Evolutionary conservation across 1,140 invertebrate genomes (phyloP).

Genomic region (Rhopalosiphum maidis): DNA sequence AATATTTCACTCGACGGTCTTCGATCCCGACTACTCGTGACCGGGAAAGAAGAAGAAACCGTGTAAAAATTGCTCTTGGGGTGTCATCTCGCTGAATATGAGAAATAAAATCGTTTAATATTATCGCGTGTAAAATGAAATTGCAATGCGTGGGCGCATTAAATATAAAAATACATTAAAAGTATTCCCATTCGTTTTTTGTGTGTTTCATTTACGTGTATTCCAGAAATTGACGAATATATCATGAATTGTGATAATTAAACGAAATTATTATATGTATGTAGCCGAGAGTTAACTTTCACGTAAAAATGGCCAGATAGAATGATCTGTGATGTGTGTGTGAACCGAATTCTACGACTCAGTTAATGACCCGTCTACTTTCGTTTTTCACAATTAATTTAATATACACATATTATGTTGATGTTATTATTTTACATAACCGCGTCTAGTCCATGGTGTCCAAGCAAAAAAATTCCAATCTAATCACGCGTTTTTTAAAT

Average conservation of each 20-base stretch:
- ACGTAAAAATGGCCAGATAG: slow-evolving; percentile 15
- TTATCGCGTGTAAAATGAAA: not conserved
- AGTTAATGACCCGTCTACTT: slow-evolving; percentile 33
- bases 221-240: slow-evolving; percentile 12
- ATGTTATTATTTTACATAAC: slow-evolving; percentile 39
- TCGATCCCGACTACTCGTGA: not conserved
- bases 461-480: not conserved
- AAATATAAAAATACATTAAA: not conserved
- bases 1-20: not conserved
- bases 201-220: not conserved
- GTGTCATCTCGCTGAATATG: not conserved
- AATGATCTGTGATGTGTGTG: slow-evolving; percentile 31
- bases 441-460: not conserved
- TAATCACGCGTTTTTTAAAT: not conserved
- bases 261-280: slow-evolving; percentile 26
- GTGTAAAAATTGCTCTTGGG: not conserved
- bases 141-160: not conserved
- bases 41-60: not conserved
- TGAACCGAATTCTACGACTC: slow-evolving; percentile 36
- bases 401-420: not conserved
- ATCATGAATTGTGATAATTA: slow-evolving; percentile 31
- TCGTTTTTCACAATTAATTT: slow-evolving; percentile 52
- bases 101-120: not conserved
- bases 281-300: slow-evolving; percentile 41
- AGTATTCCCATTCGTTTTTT: not conserved